Conservation (phyloP, 2,797 vertebrate genomes). For the Echeneis naucrates region DNA sequence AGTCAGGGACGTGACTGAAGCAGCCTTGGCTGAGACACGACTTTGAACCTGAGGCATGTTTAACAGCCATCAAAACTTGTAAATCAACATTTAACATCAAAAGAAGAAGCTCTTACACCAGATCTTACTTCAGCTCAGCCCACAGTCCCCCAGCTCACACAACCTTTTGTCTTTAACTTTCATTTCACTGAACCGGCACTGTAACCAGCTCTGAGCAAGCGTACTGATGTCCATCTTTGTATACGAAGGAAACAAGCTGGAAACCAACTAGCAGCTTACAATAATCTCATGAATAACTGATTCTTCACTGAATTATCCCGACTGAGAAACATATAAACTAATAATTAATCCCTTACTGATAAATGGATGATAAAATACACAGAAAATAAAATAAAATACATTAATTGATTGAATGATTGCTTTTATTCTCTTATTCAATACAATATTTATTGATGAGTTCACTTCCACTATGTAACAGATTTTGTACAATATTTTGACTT, state of each 20-base stretch:
- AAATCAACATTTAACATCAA: slow-evolving; percentile 55
- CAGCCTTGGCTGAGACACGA: slow-evolving; percentile 44
- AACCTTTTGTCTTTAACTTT: neutral
- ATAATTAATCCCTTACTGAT: no score
- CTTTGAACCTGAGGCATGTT: slow-evolving; percentile 61
- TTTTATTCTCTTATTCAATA: neutral
- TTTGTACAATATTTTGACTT: neutral
- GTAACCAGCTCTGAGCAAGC: neutral
- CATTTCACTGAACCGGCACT: neutral
- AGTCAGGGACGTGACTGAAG: slow-evolving; percentile 29
- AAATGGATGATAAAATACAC: neutral
- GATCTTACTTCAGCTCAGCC: slow-evolving; percentile 8
- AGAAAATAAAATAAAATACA: neutral
- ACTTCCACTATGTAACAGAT: neutral
- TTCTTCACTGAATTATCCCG: no score
- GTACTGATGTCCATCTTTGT: neutral
- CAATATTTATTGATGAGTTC: neutral
- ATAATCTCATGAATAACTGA: neutral
- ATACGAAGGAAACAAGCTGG: neutral
- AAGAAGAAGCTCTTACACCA: slow-evolving; percentile 18
- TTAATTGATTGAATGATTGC: neutral
- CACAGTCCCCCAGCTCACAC: neutral
- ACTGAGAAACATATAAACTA: no score
- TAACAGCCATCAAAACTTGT: slow-evolving; percentile 66
- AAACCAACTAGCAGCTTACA: neutral